A percentile compares a stretch with the other conserved stretches of the same genome.
phyloP scores from a whole-genome alignment of 2,113 vertebrate genomes.

The Agelaius phoeniceus region DNA sequence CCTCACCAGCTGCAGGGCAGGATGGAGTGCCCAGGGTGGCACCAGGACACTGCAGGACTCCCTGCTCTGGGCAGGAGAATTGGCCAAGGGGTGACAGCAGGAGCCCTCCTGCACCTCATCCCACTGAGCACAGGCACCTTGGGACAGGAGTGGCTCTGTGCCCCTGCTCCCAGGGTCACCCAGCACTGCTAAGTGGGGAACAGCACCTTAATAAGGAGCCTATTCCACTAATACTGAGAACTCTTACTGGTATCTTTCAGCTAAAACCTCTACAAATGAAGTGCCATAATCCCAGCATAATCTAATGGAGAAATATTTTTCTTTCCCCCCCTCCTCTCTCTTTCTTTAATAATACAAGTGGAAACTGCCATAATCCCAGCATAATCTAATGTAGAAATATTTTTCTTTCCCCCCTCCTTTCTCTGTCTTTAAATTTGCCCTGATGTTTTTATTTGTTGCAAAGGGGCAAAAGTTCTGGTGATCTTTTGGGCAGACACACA shows the following conservation, averaged over 20 bases:
- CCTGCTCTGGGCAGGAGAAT: not conserved
- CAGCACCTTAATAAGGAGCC: accelerated
- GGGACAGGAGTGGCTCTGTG: not conserved
- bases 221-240: not conserved
- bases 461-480: not conserved
- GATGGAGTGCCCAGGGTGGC: not conserved
- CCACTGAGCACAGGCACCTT: not conserved
- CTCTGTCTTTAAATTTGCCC: not conserved
- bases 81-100: not conserved
- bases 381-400: not conserved
- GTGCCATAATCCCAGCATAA: not conserved
- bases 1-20: not conserved
- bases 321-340: not conserved
- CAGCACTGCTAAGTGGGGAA: accelerated
- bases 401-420: not conserved
- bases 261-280: not conserved
- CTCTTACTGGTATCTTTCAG: not conserved
- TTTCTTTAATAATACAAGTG: not conserved
- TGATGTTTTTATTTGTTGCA: not conserved
- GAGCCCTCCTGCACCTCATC: accelerated
- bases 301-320: not conserved
- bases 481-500: not conserved
- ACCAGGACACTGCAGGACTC: not conserved
- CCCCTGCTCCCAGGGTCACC: not conserved
- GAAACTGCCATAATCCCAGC: not conserved